Evolutionary conservation across 1,140 invertebrate species (phyloP), one percentile per base, ranked within the genome.

Genomic region (Muscidifurax raptorellus): DNA sequence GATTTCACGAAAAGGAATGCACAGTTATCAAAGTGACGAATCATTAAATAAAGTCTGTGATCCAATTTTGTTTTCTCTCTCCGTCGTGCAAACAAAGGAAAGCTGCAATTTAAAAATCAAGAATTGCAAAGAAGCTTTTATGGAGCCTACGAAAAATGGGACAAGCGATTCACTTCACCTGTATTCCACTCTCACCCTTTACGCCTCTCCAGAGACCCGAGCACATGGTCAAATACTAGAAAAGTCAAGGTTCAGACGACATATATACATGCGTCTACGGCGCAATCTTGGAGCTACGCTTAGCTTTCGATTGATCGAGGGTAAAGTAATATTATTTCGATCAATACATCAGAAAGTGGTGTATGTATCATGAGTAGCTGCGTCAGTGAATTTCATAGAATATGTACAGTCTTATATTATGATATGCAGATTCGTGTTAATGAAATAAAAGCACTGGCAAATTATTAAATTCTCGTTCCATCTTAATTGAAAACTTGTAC

Each of bases 181-280:
- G 28, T 64, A 78, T 78, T 78, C 47, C 27, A 30, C 64, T 78
- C n/a, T 27, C n/a, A n/a, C 28, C 12, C 22, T 78, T 64, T 78
- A 64, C 52, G n/a, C 36, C 40, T 76, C 74, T 52, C 76, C 22
- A 22, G 76, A 78, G 27, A 64, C 28, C 4, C 18, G 18, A 27
- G 59, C 47, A 64, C 47, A 78, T 28, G 28, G 76, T 22, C 27
- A 64, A 32, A 59, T 18, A n/a, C 7, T 10, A 40, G 74, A 47
- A 27, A 76, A 76, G 71, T 52, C 44, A 76, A 76, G 74, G 44
- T 47, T 76, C 71, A 13, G n/a, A 25, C 40, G 74, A 76, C 74
- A 52, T 7, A 47, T 76, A n/a, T n/a, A n/a, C n/a, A n/a, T n/a
- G n/a, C n/a, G 74, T 76, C 74, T 47, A 76, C 74, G n/a, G 1